These are phyloP conservation scores for Diadumene lineata DNA, from an alignment of 92 coral and sea anemone genomes.

Conservation along the genomic window DNA sequence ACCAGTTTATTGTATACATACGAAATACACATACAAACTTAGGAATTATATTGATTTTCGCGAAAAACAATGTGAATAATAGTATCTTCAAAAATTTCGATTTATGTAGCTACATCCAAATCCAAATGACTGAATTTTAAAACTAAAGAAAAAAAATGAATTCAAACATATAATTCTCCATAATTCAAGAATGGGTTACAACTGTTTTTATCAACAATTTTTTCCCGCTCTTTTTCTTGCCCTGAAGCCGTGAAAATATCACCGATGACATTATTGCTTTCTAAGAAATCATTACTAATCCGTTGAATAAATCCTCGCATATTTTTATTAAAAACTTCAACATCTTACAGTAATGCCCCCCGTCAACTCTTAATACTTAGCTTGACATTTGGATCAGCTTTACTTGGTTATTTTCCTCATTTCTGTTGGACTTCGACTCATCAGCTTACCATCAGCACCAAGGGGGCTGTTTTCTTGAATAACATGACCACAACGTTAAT, in stretches of 20 bases:
- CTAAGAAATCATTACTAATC: slow-evolving; percentile 21
- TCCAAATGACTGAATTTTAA: too few species aligned
- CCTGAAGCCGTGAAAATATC: background rate
- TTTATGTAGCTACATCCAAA: too few species aligned
- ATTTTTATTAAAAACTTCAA: slow-evolving; percentile 22
- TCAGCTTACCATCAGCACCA: slow-evolving; percentile 3
- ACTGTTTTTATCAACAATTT: background rate
- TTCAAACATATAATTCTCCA: too few species aligned
- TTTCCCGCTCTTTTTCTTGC: background rate
- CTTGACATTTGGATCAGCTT: slow-evolving; percentile 13
- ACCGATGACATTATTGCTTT: background rate
- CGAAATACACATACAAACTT: too few species aligned
- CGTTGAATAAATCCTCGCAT: slow-evolving; percentile 25
- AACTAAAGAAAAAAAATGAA: too few species aligned
- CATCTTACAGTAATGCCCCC: slow-evolving; percentile 20
- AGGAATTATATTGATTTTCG: too few species aligned
- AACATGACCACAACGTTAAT: background rate
- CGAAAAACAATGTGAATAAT: too few species aligned
- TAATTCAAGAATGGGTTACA: too few species aligned
- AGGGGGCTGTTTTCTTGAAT: slow-evolving; percentile 26
- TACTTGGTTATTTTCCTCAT: background rate
- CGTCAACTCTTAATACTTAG: slow-evolving; percentile 15
- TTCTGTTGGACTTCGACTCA: background rate
- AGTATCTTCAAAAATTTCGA: too few species aligned
- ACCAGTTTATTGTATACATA: too few species aligned